Evolutionary conservation across 2,888 invertebrate genomes (phyloP).

Genomic region (Aphelenchoides bicaudatus): DNA sequence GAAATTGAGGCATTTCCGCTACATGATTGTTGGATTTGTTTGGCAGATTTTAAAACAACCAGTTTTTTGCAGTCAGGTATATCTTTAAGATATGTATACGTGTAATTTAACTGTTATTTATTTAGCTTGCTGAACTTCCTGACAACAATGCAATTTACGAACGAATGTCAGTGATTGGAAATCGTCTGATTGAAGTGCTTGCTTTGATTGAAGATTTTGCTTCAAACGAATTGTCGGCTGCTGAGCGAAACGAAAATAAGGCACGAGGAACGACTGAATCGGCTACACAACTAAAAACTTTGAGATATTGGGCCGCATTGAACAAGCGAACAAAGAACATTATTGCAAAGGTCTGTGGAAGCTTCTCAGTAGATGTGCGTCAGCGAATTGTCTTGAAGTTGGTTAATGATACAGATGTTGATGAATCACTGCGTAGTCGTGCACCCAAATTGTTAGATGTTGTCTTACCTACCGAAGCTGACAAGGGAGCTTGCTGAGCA

Average conservation of each 20-base stretch:
- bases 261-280: constrained; percentile 23
- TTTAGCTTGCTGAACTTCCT: constrained; percentile 34
- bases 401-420: too few relatives aligned
- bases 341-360: too few relatives aligned
- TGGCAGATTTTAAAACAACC: constrained; percentile 66
- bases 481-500: too few relatives aligned
- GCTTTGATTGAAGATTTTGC: constrained; percentile 48
- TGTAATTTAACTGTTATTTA: neutral
- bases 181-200: constrained; percentile 40
- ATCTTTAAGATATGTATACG: neutral
- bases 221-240: constrained; percentile 30
- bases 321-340: too few relatives aligned
- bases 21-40: constrained; percentile 74
- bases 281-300: constrained; percentile 12
- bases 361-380: too few relatives aligned
- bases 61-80: constrained; percentile 21
- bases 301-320: constrained; percentile 37
- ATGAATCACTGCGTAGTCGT: too few relatives aligned
- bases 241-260: constrained; percentile 28
- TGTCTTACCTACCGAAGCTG: too few relatives aligned
- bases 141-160: constrained; percentile 43
- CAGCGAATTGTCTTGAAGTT: too few relatives aligned
- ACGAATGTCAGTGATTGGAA: constrained; percentile 40
- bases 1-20: constrained; percentile 80
- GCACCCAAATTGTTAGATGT: too few relatives aligned